Evolutionary conservation across 2,888 invertebrate genomes (phyloP), one percentile per base, ranked within the genome.

Genomic region (Lithosia quadra): DNA sequence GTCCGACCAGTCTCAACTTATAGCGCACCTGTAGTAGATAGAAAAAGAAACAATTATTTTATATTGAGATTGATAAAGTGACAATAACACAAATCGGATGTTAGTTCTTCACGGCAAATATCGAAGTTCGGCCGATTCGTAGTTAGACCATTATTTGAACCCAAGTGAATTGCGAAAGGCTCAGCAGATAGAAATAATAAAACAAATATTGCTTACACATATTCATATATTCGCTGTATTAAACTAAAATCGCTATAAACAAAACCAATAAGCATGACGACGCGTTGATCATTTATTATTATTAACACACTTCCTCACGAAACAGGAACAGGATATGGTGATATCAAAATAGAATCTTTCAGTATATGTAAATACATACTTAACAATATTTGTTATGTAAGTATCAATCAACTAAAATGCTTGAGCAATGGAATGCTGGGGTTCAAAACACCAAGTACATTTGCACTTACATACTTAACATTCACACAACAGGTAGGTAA

Each of bases 141-240:
- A 28, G 2, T 28, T 28, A 28, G 28, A 4, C 5, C 5, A 5
- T 4, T 4, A 28, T 2, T 28, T 5, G 28, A 28, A 2, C 28
- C 28, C 28, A 28, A 28, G 3, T 28, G 49, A 15, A 18, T 5
- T 18, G 15, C 15, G 13, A 36, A 36, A 60, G 22, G 21, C 57
- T 21, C 36, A 8, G 3, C 34, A 33, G 21, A 43, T 59, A 21
- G 5, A 28, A 57, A 58, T 22, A 77, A 72, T 75, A 74, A 81
- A 80, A 76, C 68, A 69, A 72, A 67, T 4, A 34, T 83, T 82
- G 83, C 90, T 91, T 91, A 90, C 86, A 90, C 83, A 87, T 89
- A 89, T 82, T 77, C 78, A 83, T 84, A 87, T 88, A 88, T 90
- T 90, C 84, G 86, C 86, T 86, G 88, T 84, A 81, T 83, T 76